phyloP scores from a whole-genome alignment of 2,888 invertebrate species.

The Polydrusus tereticollis region DNA sequence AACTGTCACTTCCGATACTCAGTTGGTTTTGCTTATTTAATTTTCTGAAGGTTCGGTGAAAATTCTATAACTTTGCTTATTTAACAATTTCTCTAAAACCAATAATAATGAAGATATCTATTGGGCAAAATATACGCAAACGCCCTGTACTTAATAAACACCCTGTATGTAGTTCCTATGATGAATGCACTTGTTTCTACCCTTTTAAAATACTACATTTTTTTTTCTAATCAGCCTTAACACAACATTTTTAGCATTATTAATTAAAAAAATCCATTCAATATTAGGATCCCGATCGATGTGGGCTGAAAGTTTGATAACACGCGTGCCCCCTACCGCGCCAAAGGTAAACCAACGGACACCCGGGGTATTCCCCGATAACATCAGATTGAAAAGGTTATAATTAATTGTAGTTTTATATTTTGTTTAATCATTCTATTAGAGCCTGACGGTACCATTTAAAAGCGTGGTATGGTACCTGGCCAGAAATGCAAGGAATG shows the following conservation, averaged over 20 bases:
- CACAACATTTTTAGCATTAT: neutral
- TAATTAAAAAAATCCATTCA: neutral
- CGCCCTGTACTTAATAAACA: no score
- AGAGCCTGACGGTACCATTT: conserved; percentile 9
- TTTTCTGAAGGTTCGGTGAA: no score
- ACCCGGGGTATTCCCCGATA: conserved; percentile 36
- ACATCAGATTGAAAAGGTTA: conserved; percentile 33
- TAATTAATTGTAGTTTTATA: conserved; percentile 38
- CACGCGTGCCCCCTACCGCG: conserved; percentile 23
- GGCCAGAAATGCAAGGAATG: conserved; percentile 4
- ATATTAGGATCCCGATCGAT: conserved; percentile 23
- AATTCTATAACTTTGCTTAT: no score
- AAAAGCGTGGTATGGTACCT: conserved; percentile 16
- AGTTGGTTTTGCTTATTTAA: no score
- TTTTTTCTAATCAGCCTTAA: no score
- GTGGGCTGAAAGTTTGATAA: conserved; percentile 31
- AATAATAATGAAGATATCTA: no score
- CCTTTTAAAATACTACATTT: no score
- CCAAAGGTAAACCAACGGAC: conserved; percentile 27
- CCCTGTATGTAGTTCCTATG: no score
- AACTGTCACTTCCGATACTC: no score
- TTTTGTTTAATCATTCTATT: conserved; percentile 44
- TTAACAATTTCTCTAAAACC: no score
- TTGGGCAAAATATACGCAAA: no score
- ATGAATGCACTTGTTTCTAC: no score